Evolutionary conservation across 2,888 invertebrate genomes (phyloP).

Genomic region (Podotricha telesiphe): DNA sequence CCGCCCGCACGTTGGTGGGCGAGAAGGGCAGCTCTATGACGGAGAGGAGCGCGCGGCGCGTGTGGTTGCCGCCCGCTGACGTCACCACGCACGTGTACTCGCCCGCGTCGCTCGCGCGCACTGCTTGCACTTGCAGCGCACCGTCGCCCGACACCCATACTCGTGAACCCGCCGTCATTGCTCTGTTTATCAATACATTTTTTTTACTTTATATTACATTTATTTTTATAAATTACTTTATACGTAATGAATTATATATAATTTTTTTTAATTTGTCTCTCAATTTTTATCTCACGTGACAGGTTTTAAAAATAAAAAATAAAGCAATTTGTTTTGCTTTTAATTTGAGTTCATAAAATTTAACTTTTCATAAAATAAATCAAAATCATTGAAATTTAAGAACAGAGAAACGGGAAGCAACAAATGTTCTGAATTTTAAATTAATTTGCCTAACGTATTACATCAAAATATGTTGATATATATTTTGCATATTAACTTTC

Average conservation of each 20-base stretch:
- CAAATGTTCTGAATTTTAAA: no score
- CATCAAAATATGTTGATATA: neutral
- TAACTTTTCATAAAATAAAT: neutral
- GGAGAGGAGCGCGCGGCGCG: conserved; percentile 89
- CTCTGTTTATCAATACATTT: conserved; percentile 56
- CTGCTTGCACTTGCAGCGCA: conserved; percentile 93
- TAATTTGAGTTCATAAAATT: no score
- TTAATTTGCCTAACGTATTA: neutral
- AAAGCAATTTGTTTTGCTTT: no score
- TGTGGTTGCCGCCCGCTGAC: conserved; percentile 96
- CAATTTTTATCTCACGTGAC: no score
- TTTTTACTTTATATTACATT: neutral
- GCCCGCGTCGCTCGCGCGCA: conserved; percentile 96
- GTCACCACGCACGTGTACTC: conserved; percentile 95
- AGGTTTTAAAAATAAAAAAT: no score
- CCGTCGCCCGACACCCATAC: conserved; percentile 91
- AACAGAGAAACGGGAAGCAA: no score
- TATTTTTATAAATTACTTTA: no score
- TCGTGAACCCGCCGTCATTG: conserved; percentile 85
- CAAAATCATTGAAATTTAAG: no score
- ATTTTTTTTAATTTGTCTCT: no score
- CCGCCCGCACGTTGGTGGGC: conserved; percentile 93
- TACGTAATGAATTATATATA: no score
- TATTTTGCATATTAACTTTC: conserved; percentile 28
- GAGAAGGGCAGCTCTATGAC: conserved; percentile 97